Evolutionary conservation across 2,888 invertebrate species (phyloP).

Genomic region (Pristionchus arcanus): DNA sequence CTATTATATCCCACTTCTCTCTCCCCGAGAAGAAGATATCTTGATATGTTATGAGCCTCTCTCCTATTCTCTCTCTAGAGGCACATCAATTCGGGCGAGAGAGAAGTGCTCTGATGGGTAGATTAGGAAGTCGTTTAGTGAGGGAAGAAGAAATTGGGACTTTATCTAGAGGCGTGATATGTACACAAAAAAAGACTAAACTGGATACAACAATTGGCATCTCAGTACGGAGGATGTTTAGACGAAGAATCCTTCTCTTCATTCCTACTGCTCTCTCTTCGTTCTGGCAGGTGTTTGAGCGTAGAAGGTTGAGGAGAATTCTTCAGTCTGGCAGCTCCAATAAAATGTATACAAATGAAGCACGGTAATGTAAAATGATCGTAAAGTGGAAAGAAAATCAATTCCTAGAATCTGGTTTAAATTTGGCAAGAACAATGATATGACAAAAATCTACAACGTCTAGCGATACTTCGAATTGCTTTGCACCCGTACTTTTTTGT

Average conservation of each 20-base stretch:
- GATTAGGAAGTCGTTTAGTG: constrained; percentile 47
- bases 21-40: constrained; percentile 17
- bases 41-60: constrained; percentile 51
- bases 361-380: no score
- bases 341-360: background rate
- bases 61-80: constrained; percentile 18
- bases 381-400: no score
- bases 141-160: background rate
- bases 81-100: constrained; percentile 3
- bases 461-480: background rate
- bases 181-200: no score
- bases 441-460: background rate
- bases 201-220: no score
- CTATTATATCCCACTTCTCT: constrained; percentile 51
- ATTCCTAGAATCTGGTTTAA: background rate
- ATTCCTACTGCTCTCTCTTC: no score
- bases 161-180: background rate
- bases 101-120: background rate
- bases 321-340: no score
- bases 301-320: no score
- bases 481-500: background rate
- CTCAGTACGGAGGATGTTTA: no score
- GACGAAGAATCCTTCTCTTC: no score
- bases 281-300: no score
- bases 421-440: background rate